Percentiles rank a stretch among this genome's conserved stretches.
These are phyloP conservation scores for Sebastes hopkinsi DNA, from an alignment of 2,797 vertebrate genomes.

Conservation along the genomic window DNA sequence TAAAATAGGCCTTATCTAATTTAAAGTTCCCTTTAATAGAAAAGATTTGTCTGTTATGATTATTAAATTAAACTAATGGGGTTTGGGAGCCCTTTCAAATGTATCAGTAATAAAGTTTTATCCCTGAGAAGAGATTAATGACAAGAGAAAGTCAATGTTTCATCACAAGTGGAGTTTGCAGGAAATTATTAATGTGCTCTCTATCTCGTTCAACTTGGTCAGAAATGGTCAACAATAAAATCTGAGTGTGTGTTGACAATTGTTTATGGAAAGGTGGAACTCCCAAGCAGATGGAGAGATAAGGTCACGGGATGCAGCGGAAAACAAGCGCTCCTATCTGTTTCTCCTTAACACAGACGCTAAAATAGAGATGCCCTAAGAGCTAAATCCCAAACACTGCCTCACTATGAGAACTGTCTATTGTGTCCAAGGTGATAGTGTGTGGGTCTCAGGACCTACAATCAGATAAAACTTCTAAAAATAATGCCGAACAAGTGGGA, in stretches of 20 bases:
- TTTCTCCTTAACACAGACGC: constrained; percentile 16
- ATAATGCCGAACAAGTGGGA: neutral
- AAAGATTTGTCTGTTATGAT: neutral
- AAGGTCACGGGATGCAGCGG: constrained; percentile 57
- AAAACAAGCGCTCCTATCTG: constrained; percentile 60
- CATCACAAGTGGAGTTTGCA: neutral
- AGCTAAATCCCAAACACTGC: constrained; percentile 43
- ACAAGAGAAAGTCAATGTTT: neutral
- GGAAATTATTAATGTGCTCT: neutral
- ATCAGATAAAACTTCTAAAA: constrained; percentile 63
- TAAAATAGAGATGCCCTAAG: constrained; percentile 48
- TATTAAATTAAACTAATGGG: neutral
- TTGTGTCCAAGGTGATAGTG: constrained; percentile 59
- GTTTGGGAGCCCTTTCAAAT: neutral
- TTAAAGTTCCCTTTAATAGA: neutral
- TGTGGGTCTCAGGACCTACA: constrained; percentile 59
- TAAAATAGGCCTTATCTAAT: neutral
- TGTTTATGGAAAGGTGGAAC: constrained; percentile 47
- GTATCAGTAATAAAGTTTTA: neutral
- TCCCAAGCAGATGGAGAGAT: constrained; percentile 41
- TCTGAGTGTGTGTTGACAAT: neutral
- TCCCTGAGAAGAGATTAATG: neutral
- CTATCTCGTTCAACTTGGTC: neutral
- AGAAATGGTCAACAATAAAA: constrained; percentile 8
- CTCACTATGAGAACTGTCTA: constrained; percentile 44